Evolutionary conservation across 2,113 vertebrate genomes (phyloP), one percentile per base, ranked within the genome.

Genomic region (Lichenostomus cassidix): DNA sequence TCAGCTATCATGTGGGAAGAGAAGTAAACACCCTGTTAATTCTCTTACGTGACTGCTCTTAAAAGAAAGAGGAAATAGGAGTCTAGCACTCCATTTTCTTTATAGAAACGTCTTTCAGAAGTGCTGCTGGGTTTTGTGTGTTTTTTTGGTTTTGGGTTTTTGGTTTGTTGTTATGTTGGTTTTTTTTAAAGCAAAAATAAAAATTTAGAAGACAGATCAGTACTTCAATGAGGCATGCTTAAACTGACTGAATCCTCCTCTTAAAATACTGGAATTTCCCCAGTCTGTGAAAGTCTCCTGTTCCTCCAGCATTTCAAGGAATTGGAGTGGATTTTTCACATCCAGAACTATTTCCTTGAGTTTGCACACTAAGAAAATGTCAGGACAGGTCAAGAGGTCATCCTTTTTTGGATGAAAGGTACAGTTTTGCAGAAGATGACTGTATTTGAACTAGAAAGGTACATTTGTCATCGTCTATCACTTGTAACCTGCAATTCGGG

Each of bases 51-150:
- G 89, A 83, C 76, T 96, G 69, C 94, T 96, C 89, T 97, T 93
- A 94, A 97, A 95, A 96, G 92, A 95, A 95, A 84, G 79, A 92
- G 91, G 95, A 97, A 94, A 83, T 63, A 94, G 84, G 68, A 96
- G 64, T 92, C 90, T 95, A 93, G 64, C 86, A 68, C 76, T 92
- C 86, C 19, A 53, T 92, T 93, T 90, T 80, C 64, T 83, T 78
- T 90, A 52, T 59, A 63, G 82, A 90, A 89, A 73, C 93, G 37
- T 37, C 68, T 90, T 75, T 94, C 47, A 70, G 68, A 90, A 88
- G 53, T 9, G 5, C 31, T 92, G 25, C 79, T 81, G 47, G 23
- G 15, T 9, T 49, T 89, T 65, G 15, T 37, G 7, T 12, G 22
- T 16, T 49, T 49, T 23, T 49, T 49, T 49, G 21, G 22, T 49